These are phyloP conservation scores for Leiothrix lutea DNA, from an alignment of 2,113 vertebrate genomes.

Conservation along the genomic window DNA sequence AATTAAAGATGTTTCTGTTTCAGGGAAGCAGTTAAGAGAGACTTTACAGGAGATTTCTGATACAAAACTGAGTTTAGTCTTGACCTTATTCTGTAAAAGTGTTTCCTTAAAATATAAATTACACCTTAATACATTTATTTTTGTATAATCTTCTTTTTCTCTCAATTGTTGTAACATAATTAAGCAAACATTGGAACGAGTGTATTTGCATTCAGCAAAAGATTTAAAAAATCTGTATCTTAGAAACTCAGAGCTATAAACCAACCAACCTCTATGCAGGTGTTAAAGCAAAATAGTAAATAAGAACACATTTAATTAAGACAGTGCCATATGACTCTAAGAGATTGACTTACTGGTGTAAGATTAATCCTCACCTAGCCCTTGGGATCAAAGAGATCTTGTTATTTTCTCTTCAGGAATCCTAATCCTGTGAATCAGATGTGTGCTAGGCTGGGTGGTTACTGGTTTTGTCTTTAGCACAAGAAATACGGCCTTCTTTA, in stretches of 20 bases:
- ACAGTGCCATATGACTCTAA: not conserved
- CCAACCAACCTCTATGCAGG: not conserved
- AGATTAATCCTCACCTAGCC: not conserved
- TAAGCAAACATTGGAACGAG: not conserved
- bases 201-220: not conserved
- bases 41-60: not conserved
- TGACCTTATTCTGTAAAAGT: not conserved
- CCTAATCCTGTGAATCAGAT: not conserved
- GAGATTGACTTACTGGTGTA: not conserved
- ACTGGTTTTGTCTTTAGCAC: not conserved
- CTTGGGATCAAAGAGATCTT: not conserved
- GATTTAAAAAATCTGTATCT: not conserved
- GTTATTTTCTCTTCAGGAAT: not conserved
- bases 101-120: not conserved
- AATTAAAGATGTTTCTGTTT: not conserved
- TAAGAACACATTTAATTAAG: not conserved
- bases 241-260: not conserved
- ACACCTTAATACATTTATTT: not conserved
- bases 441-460: not conserved
- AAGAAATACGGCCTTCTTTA: not conserved
- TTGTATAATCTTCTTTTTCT: not conserved
- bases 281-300: not conserved
- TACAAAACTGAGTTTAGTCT: not conserved
- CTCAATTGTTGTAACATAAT: not conserved
- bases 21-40: not conserved